Conservation (phyloP, 2,797 vertebrate species). For the Spea hammondii region DNA sequence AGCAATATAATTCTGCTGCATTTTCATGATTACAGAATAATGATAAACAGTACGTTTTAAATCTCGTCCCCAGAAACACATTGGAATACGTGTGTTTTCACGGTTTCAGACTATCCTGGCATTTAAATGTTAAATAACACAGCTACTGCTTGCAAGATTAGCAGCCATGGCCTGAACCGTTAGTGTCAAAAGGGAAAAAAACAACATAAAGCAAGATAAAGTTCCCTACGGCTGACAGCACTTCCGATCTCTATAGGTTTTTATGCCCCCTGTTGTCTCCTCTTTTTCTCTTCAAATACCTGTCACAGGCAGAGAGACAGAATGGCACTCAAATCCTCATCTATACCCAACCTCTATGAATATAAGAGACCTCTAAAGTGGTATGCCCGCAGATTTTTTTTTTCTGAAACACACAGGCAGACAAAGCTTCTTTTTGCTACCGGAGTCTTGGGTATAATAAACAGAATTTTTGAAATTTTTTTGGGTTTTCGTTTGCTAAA, state of each 20-base stretch:
- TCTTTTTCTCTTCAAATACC: slow-evolving; percentile 54
- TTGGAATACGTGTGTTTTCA: not conserved
- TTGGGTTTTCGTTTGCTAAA: slow-evolving; percentile 13
- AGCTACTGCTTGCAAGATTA: slow-evolving; percentile 28
- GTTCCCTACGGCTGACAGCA: slow-evolving; percentile 48
- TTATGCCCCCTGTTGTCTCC: slow-evolving; percentile 49
- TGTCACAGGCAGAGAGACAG: slow-evolving; percentile 50
- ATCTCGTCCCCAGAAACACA: slow-evolving; percentile 1
- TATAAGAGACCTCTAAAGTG: slow-evolving; percentile 48
- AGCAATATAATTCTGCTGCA: too few relatives aligned
- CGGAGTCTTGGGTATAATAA: slow-evolving; percentile 41
- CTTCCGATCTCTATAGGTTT: slow-evolving; percentile 53
- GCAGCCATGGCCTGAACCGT: slow-evolving; percentile 32
- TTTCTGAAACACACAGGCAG: slow-evolving; percentile 40
- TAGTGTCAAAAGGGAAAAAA: slow-evolving; percentile 44
- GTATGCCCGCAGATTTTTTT: slow-evolving; percentile 42
- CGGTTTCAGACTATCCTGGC: not conserved
- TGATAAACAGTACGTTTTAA: not conserved
- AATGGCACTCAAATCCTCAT: slow-evolving; percentile 50
- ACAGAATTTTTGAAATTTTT: slow-evolving; percentile 35
- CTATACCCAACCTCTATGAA: slow-evolving; percentile 43
- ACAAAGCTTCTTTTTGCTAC: slow-evolving; percentile 35
- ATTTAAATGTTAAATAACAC: slow-evolving; percentile 34
- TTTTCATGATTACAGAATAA: not conserved
- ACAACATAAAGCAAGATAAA: slow-evolving; percentile 50